Evolutionary conservation across 92 coral and sea anemone species (phyloP).

Genomic region (Chrysogorgia sp.): DNA sequence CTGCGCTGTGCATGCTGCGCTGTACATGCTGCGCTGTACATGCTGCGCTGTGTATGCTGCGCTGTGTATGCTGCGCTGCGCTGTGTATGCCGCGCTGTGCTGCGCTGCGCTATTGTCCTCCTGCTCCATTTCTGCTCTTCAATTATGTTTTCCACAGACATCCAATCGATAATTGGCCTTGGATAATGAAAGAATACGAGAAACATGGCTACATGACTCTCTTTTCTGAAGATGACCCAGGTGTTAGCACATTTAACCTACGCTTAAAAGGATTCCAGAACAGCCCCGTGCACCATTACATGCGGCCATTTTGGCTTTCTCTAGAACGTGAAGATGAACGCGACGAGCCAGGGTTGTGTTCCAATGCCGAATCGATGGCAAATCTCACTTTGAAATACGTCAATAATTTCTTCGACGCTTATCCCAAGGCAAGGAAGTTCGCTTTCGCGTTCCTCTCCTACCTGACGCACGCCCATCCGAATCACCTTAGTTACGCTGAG

Average conservation of each 20-base stretch:
- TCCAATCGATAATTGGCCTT: constrained; percentile 91
- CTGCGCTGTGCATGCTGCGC: too few species aligned
- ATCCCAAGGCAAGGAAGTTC: constrained; percentile 74
- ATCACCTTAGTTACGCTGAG: constrained; percentile 73
- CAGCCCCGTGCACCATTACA: constrained; percentile 74
- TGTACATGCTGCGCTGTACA: too few species aligned
- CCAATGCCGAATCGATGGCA: constrained; percentile 70
- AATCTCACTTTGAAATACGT: constrained; percentile 83
- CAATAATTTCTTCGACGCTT: constrained; percentile 70
- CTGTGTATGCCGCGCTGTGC: too few species aligned
- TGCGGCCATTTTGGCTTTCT: constrained; percentile 86
- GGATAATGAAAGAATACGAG: constrained; percentile 77
- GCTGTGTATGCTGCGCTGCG: too few species aligned
- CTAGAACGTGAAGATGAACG: constrained; percentile 59
- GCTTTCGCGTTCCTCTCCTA: constrained; percentile 73
- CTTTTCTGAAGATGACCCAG: constrained; percentile 80
- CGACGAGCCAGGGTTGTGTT: constrained; percentile 82
- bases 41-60: too few species aligned
- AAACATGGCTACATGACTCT: constrained; percentile 75
- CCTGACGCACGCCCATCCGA: constrained; percentile 79
- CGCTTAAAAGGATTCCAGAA: constrained; percentile 71
- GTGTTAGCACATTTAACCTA: constrained; percentile 72
- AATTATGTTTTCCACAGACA: constrained; percentile 42
- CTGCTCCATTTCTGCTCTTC: too few species aligned
- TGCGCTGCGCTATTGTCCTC: too few species aligned